These are phyloP conservation scores for Hiodon alosoides DNA, from an alignment of 2,113 vertebrate species.

Conservation along the genomic window DNA sequence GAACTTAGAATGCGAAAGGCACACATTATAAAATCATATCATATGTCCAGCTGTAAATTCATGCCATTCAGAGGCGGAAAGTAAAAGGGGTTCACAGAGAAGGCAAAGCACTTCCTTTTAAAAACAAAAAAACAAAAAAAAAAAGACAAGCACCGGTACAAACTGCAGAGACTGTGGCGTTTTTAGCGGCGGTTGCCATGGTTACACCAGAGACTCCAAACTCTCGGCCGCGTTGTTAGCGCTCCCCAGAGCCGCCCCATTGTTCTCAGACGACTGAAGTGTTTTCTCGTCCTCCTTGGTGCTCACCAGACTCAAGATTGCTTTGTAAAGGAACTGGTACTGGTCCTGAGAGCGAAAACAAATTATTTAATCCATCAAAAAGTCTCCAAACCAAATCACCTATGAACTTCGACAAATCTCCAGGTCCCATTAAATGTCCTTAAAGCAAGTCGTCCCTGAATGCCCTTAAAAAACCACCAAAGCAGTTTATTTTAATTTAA, in stretches of 20 bases:
- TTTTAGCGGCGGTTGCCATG: slow-evolving; percentile 3
- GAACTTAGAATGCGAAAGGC: slow-evolving; percentile 79
- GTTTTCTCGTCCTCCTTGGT: slow-evolving; percentile 85
- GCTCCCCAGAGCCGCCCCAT: slow-evolving; percentile 74
- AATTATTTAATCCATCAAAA: neutral
- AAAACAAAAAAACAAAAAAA: neutral
- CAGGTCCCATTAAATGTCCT: too few species aligned
- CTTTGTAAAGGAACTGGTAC: slow-evolving; percentile 91
- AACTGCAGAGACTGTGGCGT: neutral
- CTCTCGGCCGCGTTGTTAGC: slow-evolving; percentile 79
- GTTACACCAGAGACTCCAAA: slow-evolving; percentile 85
- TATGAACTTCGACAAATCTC: neutral
- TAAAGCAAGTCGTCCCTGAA: too few species aligned
- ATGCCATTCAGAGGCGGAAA: slow-evolving; percentile 41
- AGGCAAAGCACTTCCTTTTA: slow-evolving; percentile 7
- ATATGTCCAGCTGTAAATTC: slow-evolving; percentile 55
- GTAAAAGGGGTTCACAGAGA: slow-evolving; percentile 22
- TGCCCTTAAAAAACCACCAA: too few species aligned
- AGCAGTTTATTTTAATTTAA: neutral
- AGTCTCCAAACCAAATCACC: neutral
- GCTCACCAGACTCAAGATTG: slow-evolving; percentile 87
- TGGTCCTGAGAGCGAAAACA: slow-evolving; percentile 72
- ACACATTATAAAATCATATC: slow-evolving; percentile 70
- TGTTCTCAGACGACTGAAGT: slow-evolving; percentile 81
- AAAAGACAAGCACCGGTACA: neutral